Conservation (phyloP, 2,888 invertebrate species). For the Lamellibrachia satsuma region DNA sequence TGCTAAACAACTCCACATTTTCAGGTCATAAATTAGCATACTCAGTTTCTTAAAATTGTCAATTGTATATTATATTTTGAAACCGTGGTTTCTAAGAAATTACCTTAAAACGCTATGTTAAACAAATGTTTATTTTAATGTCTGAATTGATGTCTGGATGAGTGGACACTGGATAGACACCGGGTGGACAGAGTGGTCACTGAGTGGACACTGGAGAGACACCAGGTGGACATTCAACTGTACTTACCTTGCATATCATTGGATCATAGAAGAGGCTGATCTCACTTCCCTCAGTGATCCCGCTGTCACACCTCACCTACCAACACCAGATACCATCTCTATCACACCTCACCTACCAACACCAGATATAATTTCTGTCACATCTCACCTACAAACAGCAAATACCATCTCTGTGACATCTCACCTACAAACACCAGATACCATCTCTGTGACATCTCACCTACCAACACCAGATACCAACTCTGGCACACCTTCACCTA, state of each 20-base stretch:
- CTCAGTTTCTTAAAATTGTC: too few relatives aligned
- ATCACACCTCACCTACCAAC: neutral
- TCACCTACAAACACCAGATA: neutral
- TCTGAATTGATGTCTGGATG: neutral
- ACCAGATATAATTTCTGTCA: too few relatives aligned
- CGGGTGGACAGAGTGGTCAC: neutral
- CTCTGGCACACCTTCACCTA: too few relatives aligned
- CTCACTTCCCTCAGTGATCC: slow-evolving; percentile 75
- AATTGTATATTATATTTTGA: too few relatives aligned
- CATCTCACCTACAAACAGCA: neutral
- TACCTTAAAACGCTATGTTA: neutral
- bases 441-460: neutral
- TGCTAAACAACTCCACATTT: too few relatives aligned
- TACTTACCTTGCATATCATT: slow-evolving; percentile 73
- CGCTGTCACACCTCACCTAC: slow-evolving; percentile 75
- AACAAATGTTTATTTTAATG: neutral
- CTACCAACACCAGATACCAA: too few relatives aligned
- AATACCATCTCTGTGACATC: neutral
- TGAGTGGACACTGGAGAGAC: neutral
- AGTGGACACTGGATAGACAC: neutral
- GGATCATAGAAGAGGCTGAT: slow-evolving; percentile 78
- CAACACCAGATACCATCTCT: neutral
- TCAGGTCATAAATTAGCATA: too few relatives aligned
- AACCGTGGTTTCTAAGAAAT: too few relatives aligned
- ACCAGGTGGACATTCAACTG: neutral